These are phyloP conservation scores for Eupithecia inturbata DNA, from an alignment of 2,888 invertebrate genomes.

Conservation along the genomic window DNA sequence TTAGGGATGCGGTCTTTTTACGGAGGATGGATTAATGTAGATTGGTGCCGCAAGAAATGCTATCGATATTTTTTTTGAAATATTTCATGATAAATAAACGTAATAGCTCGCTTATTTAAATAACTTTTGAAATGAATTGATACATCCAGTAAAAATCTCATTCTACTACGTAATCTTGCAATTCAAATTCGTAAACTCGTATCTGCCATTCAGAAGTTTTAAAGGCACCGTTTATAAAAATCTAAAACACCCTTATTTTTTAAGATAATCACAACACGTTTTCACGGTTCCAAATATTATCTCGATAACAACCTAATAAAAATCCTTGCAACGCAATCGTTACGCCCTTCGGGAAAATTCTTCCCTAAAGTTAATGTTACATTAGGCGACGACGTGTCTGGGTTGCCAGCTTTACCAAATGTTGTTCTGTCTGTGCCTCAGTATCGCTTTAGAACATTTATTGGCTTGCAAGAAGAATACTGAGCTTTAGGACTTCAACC, in stretches of 20 bases:
- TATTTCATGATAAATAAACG: too few relatives aligned
- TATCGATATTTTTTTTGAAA: too few relatives aligned
- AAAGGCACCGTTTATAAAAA: background rate
- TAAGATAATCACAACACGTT: slow-evolving; percentile 12
- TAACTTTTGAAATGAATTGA: background rate
- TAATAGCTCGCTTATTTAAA: too few relatives aligned
- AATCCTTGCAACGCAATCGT: slow-evolving; percentile 34
- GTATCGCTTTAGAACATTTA: slow-evolving; percentile 41
- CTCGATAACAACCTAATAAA: slow-evolving; percentile 36
- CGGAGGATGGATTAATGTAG: too few relatives aligned
- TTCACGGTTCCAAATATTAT: slow-evolving; percentile 31
- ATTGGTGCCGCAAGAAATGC: too few relatives aligned
- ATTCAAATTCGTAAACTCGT: background rate
- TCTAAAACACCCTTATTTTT: background rate
- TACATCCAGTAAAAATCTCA: background rate
- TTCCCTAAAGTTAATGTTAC: slow-evolving; percentile 55
- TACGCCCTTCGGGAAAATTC: slow-evolving; percentile 38
- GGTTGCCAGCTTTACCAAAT: slow-evolving; percentile 37
- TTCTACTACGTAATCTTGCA: background rate
- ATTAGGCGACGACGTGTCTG: slow-evolving; percentile 60
- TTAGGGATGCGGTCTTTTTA: too few relatives aligned
- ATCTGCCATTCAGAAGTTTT: too few relatives aligned
- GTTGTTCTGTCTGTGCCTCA: slow-evolving; percentile 19
- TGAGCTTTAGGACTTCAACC: slow-evolving; percentile 28
- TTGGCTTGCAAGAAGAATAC: slow-evolving; percentile 47